Conservation (phyloP, 2,797 vertebrate genomes). For the Onychomys torridus region DNA sequence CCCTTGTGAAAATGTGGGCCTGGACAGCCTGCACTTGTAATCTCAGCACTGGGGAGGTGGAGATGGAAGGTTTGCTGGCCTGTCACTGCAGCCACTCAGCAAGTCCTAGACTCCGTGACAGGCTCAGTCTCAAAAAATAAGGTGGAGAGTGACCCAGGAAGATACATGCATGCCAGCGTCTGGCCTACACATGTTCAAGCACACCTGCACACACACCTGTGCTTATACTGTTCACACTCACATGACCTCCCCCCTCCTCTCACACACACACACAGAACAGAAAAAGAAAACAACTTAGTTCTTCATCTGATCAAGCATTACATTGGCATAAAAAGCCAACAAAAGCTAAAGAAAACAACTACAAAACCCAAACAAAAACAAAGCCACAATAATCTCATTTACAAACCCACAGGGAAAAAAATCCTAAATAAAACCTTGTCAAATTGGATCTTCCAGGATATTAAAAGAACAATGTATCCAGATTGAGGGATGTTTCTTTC, state of each 20-base stretch:
- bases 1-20: neutral
- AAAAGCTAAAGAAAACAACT: neutral
- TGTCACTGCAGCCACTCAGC: neutral
- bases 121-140: neutral
- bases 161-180: neutral
- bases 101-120: neutral
- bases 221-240: neutral
- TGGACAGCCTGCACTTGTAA: neutral
- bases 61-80: neutral
- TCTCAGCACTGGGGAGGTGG: no score
- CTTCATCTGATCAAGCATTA: neutral
- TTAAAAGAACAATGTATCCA: constrained; percentile 40
- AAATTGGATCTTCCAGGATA: constrained; percentile 34
- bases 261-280: neutral
- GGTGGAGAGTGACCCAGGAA: neutral
- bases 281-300: neutral
- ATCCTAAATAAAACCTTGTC: neutral
- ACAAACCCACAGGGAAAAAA: neutral
- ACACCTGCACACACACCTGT: neutral
- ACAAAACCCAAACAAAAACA: neutral
- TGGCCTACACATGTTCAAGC: neutral
- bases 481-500: constrained; percentile 18
- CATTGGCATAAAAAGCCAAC: neutral
- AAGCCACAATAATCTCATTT: neutral
- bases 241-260: no score